Percentiles rank a stretch among this genome's conserved stretches.
phyloP scores from a whole-genome alignment of 2,888 invertebrate species.

The Hypercompe scribonia region DNA sequence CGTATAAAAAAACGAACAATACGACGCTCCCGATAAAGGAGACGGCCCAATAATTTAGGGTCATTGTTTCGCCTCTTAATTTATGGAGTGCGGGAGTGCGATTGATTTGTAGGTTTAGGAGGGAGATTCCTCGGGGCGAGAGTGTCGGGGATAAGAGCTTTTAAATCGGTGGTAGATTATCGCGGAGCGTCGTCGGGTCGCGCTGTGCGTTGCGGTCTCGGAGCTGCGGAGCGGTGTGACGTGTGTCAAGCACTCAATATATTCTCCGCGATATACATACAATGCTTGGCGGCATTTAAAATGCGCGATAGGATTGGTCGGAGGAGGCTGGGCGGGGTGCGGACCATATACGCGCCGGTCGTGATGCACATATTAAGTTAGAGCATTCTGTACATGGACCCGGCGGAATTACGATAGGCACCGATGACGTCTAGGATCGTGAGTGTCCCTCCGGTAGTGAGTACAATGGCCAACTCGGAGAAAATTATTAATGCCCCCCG shows the following conservation, averaged over 20 bases:
- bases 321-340: constrained; percentile 73
- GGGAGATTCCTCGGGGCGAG: constrained; percentile 68
- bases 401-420: constrained; percentile 78
- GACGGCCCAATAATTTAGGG: constrained; percentile 85
- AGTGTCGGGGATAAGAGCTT: constrained; percentile 73
- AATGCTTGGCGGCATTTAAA: constrained; percentile 79
- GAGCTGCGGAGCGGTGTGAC: constrained; percentile 33
- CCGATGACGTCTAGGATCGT: constrained; percentile 76
- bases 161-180: constrained; percentile 56
- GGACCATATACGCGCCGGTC: constrained; percentile 81
- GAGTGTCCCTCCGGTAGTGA: constrained; percentile 69
- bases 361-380: constrained; percentile 87
- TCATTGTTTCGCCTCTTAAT: constrained; percentile 84
- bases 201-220: constrained; percentile 46
- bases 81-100: constrained; percentile 84
- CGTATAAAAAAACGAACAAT: constrained; percentile 78
- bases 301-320: constrained; percentile 84
- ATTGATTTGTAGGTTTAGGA: constrained; percentile 83
- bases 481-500: constrained; percentile 73
- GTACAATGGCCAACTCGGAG: constrained; percentile 69
- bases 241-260: constrained; percentile 80
- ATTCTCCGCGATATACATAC: constrained; percentile 85
- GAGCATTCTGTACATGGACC: constrained; percentile 79
- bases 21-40: constrained; percentile 76
- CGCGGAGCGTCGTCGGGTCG: constrained; percentile 47